Conservation (phyloP, 2,888 invertebrate genomes). For the Falcaria lacertinaria region DNA sequence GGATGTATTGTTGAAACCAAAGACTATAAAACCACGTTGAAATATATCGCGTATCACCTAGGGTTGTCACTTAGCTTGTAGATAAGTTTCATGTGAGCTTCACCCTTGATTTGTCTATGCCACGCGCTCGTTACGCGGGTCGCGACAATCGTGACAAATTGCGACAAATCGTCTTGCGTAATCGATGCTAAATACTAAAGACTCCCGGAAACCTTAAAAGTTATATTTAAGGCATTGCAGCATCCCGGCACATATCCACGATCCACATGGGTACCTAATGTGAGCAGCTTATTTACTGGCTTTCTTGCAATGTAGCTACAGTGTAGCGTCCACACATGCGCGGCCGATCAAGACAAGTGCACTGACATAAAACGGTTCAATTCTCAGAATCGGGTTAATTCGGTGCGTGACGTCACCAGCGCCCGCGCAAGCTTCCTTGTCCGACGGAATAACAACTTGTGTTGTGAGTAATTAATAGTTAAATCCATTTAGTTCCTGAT, state of each 20-base stretch:
- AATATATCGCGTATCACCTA: no score
- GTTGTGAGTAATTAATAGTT: conserved; percentile 38
- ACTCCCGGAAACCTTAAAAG: no score
- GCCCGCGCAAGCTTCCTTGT: conserved; percentile 48
- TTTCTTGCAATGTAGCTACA: conserved; percentile 17
- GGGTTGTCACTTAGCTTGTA: no score
- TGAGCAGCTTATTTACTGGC: background rate
- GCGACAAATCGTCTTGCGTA: no score
- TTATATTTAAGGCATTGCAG: no score
- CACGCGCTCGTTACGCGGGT: no score
- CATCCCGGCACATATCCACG: background rate
- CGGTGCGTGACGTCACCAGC: conserved; percentile 62
- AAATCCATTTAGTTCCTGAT: conserved; percentile 23
- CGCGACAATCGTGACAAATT: no score
- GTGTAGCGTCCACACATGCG: conserved; percentile 57
- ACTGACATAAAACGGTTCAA: conserved; percentile 60
- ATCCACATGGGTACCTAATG: background rate
- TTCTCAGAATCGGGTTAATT: conserved; percentile 74
- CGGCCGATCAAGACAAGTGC: conserved; percentile 62
- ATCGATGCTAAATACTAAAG: no score
- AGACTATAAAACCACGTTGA: no score
- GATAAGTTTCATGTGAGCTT: no score
- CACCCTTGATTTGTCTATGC: no score
- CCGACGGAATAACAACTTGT: conserved; percentile 39
- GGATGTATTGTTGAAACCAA: no score